Conservation (phyloP, 2,888 invertebrate genomes). For the Parochlus steinenii region DNA sequence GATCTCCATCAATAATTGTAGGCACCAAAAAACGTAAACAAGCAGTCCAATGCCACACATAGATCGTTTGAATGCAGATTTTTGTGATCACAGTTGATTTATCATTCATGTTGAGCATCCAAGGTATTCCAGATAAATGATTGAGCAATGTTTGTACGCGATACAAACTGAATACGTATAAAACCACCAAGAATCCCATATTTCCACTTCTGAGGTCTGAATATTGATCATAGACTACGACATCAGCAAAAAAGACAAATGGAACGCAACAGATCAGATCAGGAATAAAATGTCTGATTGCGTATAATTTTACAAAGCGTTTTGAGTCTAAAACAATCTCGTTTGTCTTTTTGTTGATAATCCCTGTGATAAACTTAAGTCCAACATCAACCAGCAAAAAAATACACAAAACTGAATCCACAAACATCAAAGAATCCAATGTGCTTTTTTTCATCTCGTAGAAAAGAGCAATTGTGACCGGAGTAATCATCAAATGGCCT, state of each 20-base stretch:
- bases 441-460: background rate
- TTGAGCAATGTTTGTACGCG: background rate
- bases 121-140: slow-evolving; percentile 6
- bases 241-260: background rate
- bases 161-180: slow-evolving; percentile 2
- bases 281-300: background rate
- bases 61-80: slow-evolving; percentile 1
- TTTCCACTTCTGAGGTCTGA: background rate
- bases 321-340: slow-evolving; percentile 5
- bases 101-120: background rate
- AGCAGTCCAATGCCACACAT: slow-evolving; percentile 9
- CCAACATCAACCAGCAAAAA: slow-evolving; percentile 8
- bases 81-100: slow-evolving; percentile 1
- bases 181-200: background rate
- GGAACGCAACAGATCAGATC: slow-evolving; percentile 5
- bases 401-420: slow-evolving; percentile 1
- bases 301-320: slow-evolving; percentile 1
- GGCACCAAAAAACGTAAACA: slow-evolving; percentile 8
- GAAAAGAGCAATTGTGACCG: slow-evolving; percentile 9
- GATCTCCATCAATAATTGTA: background rate
- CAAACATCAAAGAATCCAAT: background rate
- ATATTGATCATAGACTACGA: background rate
- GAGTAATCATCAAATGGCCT: slow-evolving; percentile 1
- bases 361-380: slow-evolving; percentile 5
- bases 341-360: slow-evolving; percentile 9